A percentile compares a stretch with the other conserved stretches of the same genome.
Conservation (phyloP, 2,888 invertebrate genomes). For the Cryptocheilus praepositus region DNA sequence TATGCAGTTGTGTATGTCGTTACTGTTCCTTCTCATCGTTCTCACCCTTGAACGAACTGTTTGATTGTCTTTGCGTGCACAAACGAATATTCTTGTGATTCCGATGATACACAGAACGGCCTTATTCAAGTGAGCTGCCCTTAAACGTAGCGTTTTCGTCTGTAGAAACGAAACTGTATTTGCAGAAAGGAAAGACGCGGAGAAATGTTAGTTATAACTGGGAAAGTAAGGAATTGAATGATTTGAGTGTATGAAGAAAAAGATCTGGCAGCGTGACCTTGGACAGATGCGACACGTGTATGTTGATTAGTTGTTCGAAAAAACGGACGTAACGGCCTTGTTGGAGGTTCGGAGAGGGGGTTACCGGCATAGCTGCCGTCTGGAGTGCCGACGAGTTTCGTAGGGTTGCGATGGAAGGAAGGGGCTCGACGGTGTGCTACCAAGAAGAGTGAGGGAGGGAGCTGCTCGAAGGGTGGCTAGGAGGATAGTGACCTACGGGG, state of each 20-base stretch:
- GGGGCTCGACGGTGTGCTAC: constrained; percentile 8
- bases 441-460: constrained; percentile 1
- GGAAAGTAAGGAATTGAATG: too few relatives aligned
- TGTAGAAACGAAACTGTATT: too few relatives aligned
- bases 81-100: constrained; percentile 56
- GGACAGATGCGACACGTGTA: too few relatives aligned
- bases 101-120: constrained; percentile 47
- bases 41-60: too few relatives aligned
- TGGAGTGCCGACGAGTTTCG: constrained; percentile 55
- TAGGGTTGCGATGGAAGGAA: constrained; percentile 39
- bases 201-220: too few relatives aligned
- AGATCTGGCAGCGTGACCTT: background rate
- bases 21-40: constrained; percentile 54
- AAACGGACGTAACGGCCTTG: constrained; percentile 48
- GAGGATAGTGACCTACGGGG: constrained; percentile 27
- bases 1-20: constrained; percentile 56
- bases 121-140: too few relatives aligned
- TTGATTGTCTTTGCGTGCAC: constrained; percentile 48
- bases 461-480: constrained; percentile 46
- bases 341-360: constrained; percentile 44
- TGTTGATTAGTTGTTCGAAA: constrained; percentile 13
- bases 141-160: too few relatives aligned
- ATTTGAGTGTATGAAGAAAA: background rate
- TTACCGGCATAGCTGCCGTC: constrained; percentile 53
- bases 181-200: too few relatives aligned